A percentile compares a stretch with the other conserved stretches of the same genome.
phyloP scores from a whole-genome alignment of 2,797 vertebrate genomes.

The Caiman crocodilus region DNA sequence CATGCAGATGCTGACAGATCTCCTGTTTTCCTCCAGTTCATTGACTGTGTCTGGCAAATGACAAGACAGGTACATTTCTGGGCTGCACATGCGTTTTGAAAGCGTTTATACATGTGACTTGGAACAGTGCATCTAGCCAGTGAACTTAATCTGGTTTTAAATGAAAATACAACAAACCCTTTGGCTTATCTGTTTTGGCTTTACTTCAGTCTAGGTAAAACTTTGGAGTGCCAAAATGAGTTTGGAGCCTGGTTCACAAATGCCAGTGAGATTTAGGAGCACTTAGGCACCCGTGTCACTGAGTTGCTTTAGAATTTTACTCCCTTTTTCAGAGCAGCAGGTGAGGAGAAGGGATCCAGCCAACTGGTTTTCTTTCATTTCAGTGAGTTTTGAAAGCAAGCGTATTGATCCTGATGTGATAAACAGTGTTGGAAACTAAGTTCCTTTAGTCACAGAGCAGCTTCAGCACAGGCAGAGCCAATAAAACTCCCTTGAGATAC shows the following conservation, averaged over 20 bases:
- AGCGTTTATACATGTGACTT: fast-evolving
- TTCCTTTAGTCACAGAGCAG: neutral
- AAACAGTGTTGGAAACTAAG: neutral
- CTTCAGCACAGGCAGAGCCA: neutral
- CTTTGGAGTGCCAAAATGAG: neutral
- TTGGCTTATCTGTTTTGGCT: neutral
- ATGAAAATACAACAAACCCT: neutral
- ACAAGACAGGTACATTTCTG: slow-evolving; percentile 90
- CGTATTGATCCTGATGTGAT: neutral
- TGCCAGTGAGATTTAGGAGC: neutral
- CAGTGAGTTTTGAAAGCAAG: neutral
- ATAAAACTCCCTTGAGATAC: neutral
- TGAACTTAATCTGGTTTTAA: neutral
- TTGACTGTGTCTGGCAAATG: slow-evolving; percentile 98
- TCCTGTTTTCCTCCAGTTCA: slow-evolving; percentile 96
- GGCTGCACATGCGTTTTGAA: fast-evolving
- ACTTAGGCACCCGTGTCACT: neutral
- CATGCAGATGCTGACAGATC: slow-evolving; percentile 96
- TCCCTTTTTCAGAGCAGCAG: neutral
- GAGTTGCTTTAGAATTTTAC: neutral
- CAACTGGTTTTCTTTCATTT: neutral
- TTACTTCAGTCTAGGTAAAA: neutral
- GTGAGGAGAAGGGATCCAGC: neutral
- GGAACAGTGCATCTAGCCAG: neutral
- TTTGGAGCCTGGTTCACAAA: neutral